Evolutionary conservation across 2,113 vertebrate species (phyloP).

Genomic region (Scolopax mira): DNA sequence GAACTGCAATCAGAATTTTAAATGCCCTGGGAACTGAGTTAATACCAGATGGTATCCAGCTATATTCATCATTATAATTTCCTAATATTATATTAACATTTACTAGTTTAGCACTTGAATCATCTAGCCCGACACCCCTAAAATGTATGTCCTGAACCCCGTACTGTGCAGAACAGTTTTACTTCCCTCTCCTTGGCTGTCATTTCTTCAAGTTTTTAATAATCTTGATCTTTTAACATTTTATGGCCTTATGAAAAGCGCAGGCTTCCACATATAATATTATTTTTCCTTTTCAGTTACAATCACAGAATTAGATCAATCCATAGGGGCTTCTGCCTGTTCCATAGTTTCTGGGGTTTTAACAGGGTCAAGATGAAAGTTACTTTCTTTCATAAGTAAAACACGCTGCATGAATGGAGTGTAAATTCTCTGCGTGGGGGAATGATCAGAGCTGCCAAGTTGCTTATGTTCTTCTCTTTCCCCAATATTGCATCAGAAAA

Average conservation of each 20-base stretch:
- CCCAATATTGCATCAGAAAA: neutral
- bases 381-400: neutral
- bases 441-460: neutral
- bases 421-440: neutral
- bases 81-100: conserved; percentile 55
- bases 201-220: conserved; percentile 11
- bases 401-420: neutral
- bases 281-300: neutral
- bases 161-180: neutral
- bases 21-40: conserved; percentile 38
- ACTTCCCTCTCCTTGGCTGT: neutral
- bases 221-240: neutral
- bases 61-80: conserved; percentile 51
- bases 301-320: neutral
- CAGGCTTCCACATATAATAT: neutral
- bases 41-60: conserved; percentile 49
- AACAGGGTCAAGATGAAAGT: neutral
- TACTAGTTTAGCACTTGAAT: conserved; percentile 42
- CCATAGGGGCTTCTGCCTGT: neutral
- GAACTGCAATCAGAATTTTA: conserved; percentile 42
- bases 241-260: neutral
- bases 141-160: conserved; percentile 13
- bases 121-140: neutral
- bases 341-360: neutral
- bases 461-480: neutral